phyloP scores from a whole-genome alignment of 1,140 invertebrate species.

The Mactra quadrangularis region DNA sequence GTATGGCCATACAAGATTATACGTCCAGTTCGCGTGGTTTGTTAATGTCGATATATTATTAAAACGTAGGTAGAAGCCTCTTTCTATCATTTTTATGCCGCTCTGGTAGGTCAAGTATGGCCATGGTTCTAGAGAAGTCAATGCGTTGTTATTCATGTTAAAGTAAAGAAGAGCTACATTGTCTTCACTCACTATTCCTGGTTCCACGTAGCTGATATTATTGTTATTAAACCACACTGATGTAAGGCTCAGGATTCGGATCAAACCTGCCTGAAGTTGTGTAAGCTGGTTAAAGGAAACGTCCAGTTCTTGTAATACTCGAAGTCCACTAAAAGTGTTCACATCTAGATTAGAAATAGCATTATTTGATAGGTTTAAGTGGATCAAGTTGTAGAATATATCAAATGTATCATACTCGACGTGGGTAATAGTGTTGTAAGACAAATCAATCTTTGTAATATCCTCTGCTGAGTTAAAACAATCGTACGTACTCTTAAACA shows the following conservation, averaged over 20 bases:
- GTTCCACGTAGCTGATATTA: constrained; percentile 41
- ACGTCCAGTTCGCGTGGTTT: constrained; percentile 46
- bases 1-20: constrained; percentile 36
- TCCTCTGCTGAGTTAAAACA: neutral
- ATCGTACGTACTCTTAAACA: neutral
- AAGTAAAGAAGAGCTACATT: constrained; percentile 20
- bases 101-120: constrained; percentile 24
- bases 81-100: neutral
- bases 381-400: constrained; percentile 7
- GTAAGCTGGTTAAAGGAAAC: constrained; percentile 33
- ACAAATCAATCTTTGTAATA: constrained; percentile 2
- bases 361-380: constrained; percentile 24
- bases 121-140: constrained; percentile 46
- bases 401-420: constrained; percentile 20
- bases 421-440: neutral
- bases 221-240: constrained; percentile 47
- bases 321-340: constrained; percentile 11
- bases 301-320: constrained; percentile 8
- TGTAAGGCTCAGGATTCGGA: neutral
- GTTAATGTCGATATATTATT: constrained; percentile 20
- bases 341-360: neutral
- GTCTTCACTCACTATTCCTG: constrained; percentile 13
- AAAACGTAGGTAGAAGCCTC: constrained; percentile 19
- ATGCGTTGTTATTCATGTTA: constrained; percentile 30
- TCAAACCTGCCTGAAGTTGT: constrained; percentile 7